phyloP scores from a whole-genome alignment of 2,888 invertebrate genomes.

The Drosophila mettleri region DNA sequence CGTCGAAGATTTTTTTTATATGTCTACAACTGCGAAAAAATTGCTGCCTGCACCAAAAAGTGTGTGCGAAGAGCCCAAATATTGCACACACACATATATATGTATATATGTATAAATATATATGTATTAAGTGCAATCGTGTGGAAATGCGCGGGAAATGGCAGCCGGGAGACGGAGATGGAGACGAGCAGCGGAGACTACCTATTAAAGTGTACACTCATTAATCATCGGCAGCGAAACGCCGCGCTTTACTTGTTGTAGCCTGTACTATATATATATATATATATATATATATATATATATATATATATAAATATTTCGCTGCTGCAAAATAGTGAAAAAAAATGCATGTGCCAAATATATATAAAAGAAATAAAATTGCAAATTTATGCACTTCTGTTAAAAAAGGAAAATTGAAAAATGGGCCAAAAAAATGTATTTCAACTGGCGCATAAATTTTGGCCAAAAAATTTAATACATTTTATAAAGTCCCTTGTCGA shows the following conservation, averaged over 20 bases:
- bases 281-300: conserved; percentile 61
- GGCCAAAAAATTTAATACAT: conserved; percentile 62
- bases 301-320: conserved; percentile 55
- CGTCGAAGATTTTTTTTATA: conserved; percentile 28
- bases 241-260: conserved; percentile 43
- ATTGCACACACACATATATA: conserved; percentile 2
- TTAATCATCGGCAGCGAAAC: conserved; percentile 69
- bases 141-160: conserved; percentile 74
- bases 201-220: conserved; percentile 79
- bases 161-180: conserved; percentile 38
- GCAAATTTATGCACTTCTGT: conserved; percentile 75
- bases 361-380: conserved; percentile 56
- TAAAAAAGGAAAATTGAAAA: conserved; percentile 17
- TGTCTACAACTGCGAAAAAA: conserved; percentile 44
- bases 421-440: conserved; percentile 56
- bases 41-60: conserved; percentile 42
- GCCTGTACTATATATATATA: conserved; percentile 56
- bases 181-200: conserved; percentile 60
- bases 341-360: conserved; percentile 25
- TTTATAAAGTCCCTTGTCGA: conserved; percentile 62
- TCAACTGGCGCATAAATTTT: conserved; percentile 62
- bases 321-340: conserved; percentile 20
- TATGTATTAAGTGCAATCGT: conserved; percentile 75
- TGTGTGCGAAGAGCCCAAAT: conserved; percentile 27
- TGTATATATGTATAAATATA: conserved; percentile 6